phyloP scores from a whole-genome alignment of 1,140 invertebrate species.

The Euschistus heros region DNA sequence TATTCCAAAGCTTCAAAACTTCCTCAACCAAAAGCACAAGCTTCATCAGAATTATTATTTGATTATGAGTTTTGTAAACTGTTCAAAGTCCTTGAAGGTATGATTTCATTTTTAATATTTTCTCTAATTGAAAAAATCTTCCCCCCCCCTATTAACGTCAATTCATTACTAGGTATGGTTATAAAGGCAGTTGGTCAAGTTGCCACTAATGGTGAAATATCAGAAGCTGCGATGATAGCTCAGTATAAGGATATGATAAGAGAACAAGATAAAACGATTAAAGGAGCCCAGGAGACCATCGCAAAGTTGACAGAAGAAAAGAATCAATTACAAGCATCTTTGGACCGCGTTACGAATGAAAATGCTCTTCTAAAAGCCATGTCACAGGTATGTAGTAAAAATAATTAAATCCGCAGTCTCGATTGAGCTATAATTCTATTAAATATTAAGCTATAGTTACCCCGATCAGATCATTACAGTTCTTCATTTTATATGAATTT shows the following conservation, averaged over 20 bases:
- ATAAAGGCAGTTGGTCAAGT: constrained; percentile 48
- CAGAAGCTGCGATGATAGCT: constrained; percentile 34
- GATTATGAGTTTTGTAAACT: constrained; percentile 93
- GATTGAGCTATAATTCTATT: no score
- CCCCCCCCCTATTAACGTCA: neutral
- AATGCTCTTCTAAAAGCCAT: constrained; percentile 70
- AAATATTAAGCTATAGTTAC: no score
- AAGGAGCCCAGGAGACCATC: constrained; percentile 19
- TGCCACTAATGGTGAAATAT: constrained; percentile 37
- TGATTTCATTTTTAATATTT: constrained; percentile 20
- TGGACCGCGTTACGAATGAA: constrained; percentile 74
- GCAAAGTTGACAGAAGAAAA: constrained; percentile 24
- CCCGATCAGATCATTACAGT: no score
- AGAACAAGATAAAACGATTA: constrained; percentile 66
- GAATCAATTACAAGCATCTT: constrained; percentile 55
- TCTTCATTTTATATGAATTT: neutral
- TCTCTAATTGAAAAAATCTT: neutral
- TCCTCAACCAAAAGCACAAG: constrained; percentile 69
- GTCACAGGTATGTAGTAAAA: neutral
- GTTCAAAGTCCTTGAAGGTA: constrained; percentile 66
- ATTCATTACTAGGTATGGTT: constrained; percentile 36
- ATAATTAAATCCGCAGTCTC: no score
- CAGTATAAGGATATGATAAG: constrained; percentile 85
- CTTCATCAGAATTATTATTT: constrained; percentile 69
- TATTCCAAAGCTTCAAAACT: constrained; percentile 88